A percentile compares a stretch with the other conserved stretches of the same genome.
These are phyloP conservation scores for Lordiphosa fenestrarum DNA, from an alignment of 2,888 invertebrate genomes.

Conservation along the genomic window DNA sequence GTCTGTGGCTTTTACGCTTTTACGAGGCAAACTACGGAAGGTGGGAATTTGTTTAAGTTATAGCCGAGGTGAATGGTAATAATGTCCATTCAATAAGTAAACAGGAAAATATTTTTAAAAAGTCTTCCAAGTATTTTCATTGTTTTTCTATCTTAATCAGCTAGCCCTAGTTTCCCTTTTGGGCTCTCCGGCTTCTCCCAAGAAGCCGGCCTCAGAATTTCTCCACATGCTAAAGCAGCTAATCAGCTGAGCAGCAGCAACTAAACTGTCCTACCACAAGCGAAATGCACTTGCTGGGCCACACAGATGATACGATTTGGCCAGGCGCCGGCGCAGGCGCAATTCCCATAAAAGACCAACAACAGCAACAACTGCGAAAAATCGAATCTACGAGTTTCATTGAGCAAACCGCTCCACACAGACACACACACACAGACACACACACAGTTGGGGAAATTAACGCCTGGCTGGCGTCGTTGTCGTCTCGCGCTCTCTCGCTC, in stretches of 20 bases:
- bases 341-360: constrained; percentile 37
- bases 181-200: too few relatives aligned
- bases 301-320: constrained; percentile 71
- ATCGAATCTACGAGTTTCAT: constrained; percentile 70
- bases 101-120: constrained; percentile 3
- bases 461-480: constrained; percentile 40
- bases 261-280: constrained; percentile 73
- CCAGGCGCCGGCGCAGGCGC: constrained; percentile 56
- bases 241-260: constrained; percentile 34
- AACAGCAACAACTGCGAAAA: constrained; percentile 25
- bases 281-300: constrained; percentile 66
- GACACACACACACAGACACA: constrained; percentile 19
- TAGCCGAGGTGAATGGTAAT: constrained; percentile 29
- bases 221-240: constrained; percentile 56
- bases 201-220: constrained; percentile 57
- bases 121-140: not conserved
- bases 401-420: constrained; percentile 54
- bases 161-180: constrained; percentile 13
- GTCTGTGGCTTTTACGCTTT: constrained; percentile 67
- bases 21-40: constrained; percentile 43
- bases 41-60: not conserved
- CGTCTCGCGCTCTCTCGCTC: constrained; percentile 35
- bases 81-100: not conserved
- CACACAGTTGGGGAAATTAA: constrained; percentile 58
- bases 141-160: not conserved